phyloP scores from a whole-genome alignment of 2,113 vertebrate species.

The Colinus virginianus region DNA sequence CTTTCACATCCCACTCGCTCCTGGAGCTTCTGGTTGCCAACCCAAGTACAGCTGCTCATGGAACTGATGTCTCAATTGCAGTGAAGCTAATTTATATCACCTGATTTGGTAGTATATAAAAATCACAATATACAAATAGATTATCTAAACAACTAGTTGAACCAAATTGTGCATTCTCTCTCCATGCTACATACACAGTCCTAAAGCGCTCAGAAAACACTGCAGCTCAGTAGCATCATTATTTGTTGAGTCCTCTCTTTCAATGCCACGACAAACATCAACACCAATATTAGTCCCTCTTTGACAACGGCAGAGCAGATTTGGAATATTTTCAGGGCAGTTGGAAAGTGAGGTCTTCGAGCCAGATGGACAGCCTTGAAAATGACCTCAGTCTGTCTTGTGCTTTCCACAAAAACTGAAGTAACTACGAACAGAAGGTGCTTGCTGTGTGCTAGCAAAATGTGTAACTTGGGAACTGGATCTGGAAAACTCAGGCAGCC shows the following conservation, averaged over 20 bases:
- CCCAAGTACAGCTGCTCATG: neutral
- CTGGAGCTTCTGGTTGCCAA: neutral
- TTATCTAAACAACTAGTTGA: neutral
- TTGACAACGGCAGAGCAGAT: neutral
- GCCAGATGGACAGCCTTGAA: conserved; percentile 31
- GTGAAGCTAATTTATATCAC: neutral
- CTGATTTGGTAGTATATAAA: neutral
- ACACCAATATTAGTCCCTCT: neutral
- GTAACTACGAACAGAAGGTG: conserved; percentile 33
- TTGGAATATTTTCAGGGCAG: conserved; percentile 11
- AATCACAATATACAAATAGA: neutral
- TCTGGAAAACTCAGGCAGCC: neutral
- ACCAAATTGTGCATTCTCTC: neutral
- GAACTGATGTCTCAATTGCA: neutral
- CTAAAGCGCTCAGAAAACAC: neutral
- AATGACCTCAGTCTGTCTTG: neutral
- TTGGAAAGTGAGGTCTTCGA: conserved; percentile 1
- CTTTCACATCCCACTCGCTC: neutral
- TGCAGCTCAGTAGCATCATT: neutral
- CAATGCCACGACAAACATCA: neutral
- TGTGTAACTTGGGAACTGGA: neutral
- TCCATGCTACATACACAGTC: neutral
- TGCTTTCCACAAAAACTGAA: conserved; percentile 41
- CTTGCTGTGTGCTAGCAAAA: neutral
- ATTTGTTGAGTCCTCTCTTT: neutral